Base-by-base conservation (phyloP, 2,113 vertebrate species). In the Oxyruncus cristatus region DNA sequence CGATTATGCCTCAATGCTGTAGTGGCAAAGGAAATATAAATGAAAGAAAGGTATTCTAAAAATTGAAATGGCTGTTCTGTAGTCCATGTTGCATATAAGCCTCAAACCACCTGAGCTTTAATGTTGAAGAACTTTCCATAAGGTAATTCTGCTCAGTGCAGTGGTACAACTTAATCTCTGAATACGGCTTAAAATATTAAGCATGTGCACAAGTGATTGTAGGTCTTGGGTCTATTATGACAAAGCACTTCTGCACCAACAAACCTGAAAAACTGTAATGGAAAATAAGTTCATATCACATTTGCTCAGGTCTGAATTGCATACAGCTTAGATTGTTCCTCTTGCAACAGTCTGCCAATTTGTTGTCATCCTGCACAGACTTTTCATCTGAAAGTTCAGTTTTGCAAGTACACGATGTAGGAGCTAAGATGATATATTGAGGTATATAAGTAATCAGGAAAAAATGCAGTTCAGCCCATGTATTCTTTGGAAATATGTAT, bases 401-500 rank as follows among this genome's bases (percentile, higher is more conserved):
- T 97, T 96, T 98, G 94, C 88, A 97, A 98, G 95, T 75, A 79
- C 87, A 96, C 96, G 89, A 96, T 91, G 94, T 95, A 97, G 96
- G 89, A 94, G 89, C 89, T 95, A 93, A 89, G 91, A 95, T 97
- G 96, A 97, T 98, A 75, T 96, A 98, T 98, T 94, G 96, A 96
- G 74, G 59, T 97, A 89, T 94, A 97, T 97, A 97, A 98, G 93
- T 97, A 97, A 98, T 97, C 91, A 89, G 92, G 89, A 95, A 97
- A 97, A 98, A 97, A 97, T 98, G 94, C 92, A 96, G 96, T 82
- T 96, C 92, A 97, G 89, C 94, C 95, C 96, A 96, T 97, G 96
- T 96, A 97, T 97, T 97, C 96, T 97, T 97, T 96, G 88, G 91
- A 98, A 98, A 98, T 97, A 96, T 97, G 94, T 95, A 98, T 97